Evolutionary conservation across 2,113 vertebrate genomes (phyloP).

Genomic region (Oryzias melastigma): DNA sequence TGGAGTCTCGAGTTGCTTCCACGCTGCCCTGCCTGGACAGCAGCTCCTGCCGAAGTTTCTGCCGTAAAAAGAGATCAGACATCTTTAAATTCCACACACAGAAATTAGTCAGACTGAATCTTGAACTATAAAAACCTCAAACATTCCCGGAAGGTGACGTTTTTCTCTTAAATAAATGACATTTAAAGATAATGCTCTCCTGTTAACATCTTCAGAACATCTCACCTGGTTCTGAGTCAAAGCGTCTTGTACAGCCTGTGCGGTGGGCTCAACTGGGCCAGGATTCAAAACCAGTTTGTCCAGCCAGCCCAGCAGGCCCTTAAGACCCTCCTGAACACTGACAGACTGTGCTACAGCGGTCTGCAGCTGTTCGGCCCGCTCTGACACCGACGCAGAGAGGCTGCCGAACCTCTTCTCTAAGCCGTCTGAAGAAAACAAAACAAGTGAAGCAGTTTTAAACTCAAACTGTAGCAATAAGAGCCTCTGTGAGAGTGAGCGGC

Average conservation of each 20-base stretch:
- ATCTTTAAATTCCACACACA: not conserved
- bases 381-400: slow-evolving; percentile 82
- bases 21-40: slow-evolving; percentile 89
- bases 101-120: not conserved
- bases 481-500: no score
- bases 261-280: slow-evolving; percentile 73
- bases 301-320: slow-evolving; percentile 85
- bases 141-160: not conserved
- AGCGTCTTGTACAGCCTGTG: slow-evolving; percentile 85
- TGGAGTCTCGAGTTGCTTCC: slow-evolving; percentile 87
- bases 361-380: slow-evolving; percentile 88
- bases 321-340: slow-evolving; percentile 92
- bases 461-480: not conserved
- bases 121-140: not conserved
- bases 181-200: no score
- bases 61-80: not conserved
- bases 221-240: slow-evolving; percentile 86
- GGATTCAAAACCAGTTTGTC: slow-evolving; percentile 79
- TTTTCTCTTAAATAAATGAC: not conserved
- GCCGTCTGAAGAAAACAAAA: slow-evolving; percentile 70
- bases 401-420: slow-evolving; percentile 83
- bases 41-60: slow-evolving; percentile 96
- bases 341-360: slow-evolving; percentile 93
- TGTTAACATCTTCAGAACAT: no score
- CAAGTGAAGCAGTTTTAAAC: not conserved